These are phyloP conservation scores for Meteorus sp. DNA, from an alignment of 1,140 invertebrate species.

Conservation along the genomic window DNA sequence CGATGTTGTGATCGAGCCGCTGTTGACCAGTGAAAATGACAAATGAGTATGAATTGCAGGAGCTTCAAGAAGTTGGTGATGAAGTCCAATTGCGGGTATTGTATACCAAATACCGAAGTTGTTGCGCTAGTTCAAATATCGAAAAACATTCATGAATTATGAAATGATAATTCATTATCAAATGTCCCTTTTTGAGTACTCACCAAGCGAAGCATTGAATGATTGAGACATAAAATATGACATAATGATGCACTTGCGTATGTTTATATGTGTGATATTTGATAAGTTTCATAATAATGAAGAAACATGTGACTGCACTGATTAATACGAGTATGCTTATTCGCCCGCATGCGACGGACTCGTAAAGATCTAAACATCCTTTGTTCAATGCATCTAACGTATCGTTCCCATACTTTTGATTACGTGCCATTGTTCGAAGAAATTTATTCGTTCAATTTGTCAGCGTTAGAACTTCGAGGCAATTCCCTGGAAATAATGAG, in stretches of 20 bases:
- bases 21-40: constrained; percentile 61
- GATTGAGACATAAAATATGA: constrained; percentile 59
- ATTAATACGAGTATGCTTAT: constrained; percentile 56
- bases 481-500: too few species aligned
- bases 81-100: constrained; percentile 59
- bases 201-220: constrained; percentile 59
- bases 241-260: constrained; percentile 60
- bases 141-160: constrained; percentile 22
- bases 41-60: constrained; percentile 59
- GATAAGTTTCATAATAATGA: constrained; percentile 56
- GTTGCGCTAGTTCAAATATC: constrained; percentile 53
- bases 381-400: constrained; percentile 56
- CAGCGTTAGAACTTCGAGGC: too few species aligned
- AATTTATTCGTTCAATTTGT: not conserved
- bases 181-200: constrained; percentile 26
- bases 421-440: constrained; percentile 37
- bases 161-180: constrained; percentile 9
- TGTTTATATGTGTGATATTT: constrained; percentile 58
- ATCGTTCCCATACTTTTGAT: constrained; percentile 47
- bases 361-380: constrained; percentile 56
- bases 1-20: constrained; percentile 56
- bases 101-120: constrained; percentile 56
- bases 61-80: constrained; percentile 58
- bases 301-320: constrained; percentile 53
- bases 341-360: constrained; percentile 58